These are phyloP conservation scores for Propithecus perrieri DNA, from an alignment of 2,797 vertebrate species.

Conservation along the genomic window DNA sequence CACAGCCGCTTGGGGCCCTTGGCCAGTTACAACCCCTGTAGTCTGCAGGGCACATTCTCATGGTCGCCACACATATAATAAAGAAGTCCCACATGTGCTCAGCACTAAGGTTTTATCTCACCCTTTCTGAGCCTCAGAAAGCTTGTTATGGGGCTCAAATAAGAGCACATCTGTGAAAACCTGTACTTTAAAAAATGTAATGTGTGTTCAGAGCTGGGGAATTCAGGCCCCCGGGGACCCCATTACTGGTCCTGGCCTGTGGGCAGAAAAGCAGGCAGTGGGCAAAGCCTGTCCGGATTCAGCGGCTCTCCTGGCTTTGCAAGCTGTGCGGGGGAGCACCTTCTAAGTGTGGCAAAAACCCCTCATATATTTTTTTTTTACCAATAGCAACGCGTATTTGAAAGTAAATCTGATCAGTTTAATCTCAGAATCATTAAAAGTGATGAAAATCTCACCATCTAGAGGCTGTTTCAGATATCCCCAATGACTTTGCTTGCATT, in stretches of 20 bases:
- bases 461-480: constrained; percentile 5
- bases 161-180: background rate
- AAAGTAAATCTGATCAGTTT: constrained; percentile 41
- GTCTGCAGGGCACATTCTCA: background rate
- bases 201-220: background rate
- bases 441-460: constrained; percentile 43
- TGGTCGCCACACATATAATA: background rate
- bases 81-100: background rate
- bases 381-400: background rate
- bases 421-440: constrained; percentile 4
- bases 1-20: background rate
- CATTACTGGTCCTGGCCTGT: background rate
- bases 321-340: background rate
- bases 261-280: background rate
- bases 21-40: background rate
- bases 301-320: rapidly evolving
- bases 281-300: background rate
- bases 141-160: background rate
- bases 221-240: background rate
- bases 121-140: background rate
- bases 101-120: background rate
- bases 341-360: background rate
- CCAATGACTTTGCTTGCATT: background rate
- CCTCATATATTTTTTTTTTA: background rate
- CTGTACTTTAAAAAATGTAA: background rate